These are phyloP conservation scores for Heterochromis multidens DNA, from an alignment of 2,113 vertebrate species.

Conservation along the genomic window DNA sequence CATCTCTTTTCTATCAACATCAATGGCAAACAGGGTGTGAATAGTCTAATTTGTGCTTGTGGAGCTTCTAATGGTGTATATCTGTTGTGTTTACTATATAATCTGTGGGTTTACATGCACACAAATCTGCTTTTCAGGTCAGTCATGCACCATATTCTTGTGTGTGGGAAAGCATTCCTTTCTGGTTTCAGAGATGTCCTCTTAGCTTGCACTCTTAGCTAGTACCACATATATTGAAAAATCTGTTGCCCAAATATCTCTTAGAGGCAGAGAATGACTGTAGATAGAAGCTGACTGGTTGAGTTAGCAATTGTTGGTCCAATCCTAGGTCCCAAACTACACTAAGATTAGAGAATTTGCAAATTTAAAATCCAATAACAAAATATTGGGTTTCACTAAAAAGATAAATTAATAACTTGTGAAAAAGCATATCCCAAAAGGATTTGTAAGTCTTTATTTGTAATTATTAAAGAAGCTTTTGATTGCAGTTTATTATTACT, in stretches of 20 bases:
- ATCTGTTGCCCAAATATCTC: neutral
- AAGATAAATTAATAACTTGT: neutral
- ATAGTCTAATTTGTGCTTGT: conserved; percentile 25
- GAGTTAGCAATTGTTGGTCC: neutral
- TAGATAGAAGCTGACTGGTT: neutral
- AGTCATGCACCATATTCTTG: neutral
- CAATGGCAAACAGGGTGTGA: conserved; percentile 71
- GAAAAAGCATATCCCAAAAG: neutral
- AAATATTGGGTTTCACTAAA: neutral
- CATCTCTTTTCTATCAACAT: conserved; percentile 38
- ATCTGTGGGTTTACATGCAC: conserved; percentile 49
- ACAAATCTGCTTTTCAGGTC: neutral
- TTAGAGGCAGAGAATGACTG: neutral
- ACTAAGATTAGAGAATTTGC: neutral
- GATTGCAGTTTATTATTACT: neutral
- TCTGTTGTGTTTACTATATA: conserved; percentile 36
- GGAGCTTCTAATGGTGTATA: conserved; percentile 34
- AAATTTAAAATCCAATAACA: neutral
- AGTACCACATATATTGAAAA: neutral
- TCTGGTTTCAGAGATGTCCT: neutral
- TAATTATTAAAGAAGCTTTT: neutral
- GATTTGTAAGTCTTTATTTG: too few relatives aligned
- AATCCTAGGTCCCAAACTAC: neutral
- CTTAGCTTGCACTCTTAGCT: neutral
- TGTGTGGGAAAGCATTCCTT: neutral